These are phyloP conservation scores for Eueides isabella DNA, from an alignment of 1,140 invertebrate genomes.

Conservation along the genomic window DNA sequence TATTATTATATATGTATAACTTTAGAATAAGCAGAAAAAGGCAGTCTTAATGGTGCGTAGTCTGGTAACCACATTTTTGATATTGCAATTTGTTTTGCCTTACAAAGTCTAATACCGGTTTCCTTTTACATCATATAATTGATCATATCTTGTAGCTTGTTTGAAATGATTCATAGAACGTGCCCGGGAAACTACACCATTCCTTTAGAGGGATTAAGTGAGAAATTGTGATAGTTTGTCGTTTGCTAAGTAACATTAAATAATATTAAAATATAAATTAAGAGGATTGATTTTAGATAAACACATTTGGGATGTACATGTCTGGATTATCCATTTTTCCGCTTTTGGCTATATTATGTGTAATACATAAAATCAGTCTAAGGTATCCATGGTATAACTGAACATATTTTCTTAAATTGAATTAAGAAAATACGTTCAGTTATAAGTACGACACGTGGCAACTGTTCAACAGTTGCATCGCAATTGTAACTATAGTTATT, in stretches of 20 bases:
- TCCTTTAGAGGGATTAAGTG: conserved; percentile 20
- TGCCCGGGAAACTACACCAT: conserved; percentile 21
- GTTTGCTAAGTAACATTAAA: conserved; percentile 3
- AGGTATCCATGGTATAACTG: too few species aligned
- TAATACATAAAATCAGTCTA: too few species aligned
- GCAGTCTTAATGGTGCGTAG: neutral
- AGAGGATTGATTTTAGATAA: neutral
- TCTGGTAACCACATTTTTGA: conserved; percentile 9
- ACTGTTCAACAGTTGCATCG: too few species aligned
- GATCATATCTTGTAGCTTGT: conserved; percentile 33
- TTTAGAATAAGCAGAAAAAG: too few species aligned
- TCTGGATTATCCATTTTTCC: too few species aligned
- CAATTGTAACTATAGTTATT: too few species aligned
- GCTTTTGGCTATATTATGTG: too few species aligned
- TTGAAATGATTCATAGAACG: conserved; percentile 30
- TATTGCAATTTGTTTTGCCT: conserved; percentile 36
- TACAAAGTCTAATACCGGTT: conserved; percentile 29
- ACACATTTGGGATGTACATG: too few species aligned
- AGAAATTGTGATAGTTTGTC: conserved; percentile 20
- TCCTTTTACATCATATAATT: conserved; percentile 31
- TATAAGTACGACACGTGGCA: too few species aligned
- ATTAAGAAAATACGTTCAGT: too few species aligned
- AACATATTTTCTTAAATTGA: too few species aligned
- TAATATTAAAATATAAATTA: neutral
- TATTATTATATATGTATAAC: too few species aligned